Evolutionary conservation across 1,140 invertebrate species (phyloP), one percentile per base, ranked within the genome.

Genomic region (Papilio dardanus): DNA sequence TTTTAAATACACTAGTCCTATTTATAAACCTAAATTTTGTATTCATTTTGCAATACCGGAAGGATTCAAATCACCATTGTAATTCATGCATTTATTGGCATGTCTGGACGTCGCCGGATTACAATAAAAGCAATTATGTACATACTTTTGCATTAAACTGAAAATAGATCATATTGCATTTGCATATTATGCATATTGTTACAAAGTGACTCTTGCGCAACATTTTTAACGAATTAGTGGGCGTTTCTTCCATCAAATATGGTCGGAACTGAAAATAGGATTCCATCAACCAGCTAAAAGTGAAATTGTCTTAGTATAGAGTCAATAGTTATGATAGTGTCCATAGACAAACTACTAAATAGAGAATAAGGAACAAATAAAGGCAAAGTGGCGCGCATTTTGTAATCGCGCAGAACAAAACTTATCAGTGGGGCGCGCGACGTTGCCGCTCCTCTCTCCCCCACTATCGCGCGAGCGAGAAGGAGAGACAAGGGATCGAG

Each of bases 381-480:
- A 68, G 66, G 66, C 66, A 68, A 68, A 68, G 31, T 68, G 66
- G 62, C 28, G 62, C 62, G 62, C 54, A 66, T 37, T 68, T 68
- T 37, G 66, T 68, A 68, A 68, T 68, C 30, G 33, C 62, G 19
- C 62, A 33, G 62, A 66, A 68, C 66, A 68, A 68, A 68, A 68
- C 66, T 76, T 73, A 73, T 76, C 74, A 71, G 73, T 74, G 67
- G 75, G 76, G 76, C 65, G 58, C 33, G 81, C 84, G 77, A 77
- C 81, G 84, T 84, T 86, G 84, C 82, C 82, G 80, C 71, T 40
- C 46, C 75, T 62, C 73, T 77, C 73, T 76, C 76, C 82, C 83
- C 81, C 75, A 78, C 69, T 74, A 75, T 68, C 69, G 74, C 58
- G 73, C 35, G 82, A 77, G 71, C 58, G 80, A 78, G 79, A 77